These are phyloP conservation scores for Ceraclea dissimilis DNA, from an alignment of 2,888 invertebrate species.

Conservation along the genomic window DNA sequence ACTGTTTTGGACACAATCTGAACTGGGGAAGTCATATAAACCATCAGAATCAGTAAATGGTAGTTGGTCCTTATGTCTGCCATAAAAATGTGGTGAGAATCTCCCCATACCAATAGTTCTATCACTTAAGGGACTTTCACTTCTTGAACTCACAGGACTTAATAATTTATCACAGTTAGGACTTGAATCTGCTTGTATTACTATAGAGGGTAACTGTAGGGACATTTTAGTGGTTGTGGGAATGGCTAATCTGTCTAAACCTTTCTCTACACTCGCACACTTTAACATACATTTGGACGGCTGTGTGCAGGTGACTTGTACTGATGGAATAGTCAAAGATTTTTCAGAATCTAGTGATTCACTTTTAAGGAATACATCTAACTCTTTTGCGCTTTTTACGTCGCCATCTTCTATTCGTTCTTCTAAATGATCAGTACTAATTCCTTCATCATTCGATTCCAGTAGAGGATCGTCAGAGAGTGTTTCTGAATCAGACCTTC, in stretches of 20 bases:
- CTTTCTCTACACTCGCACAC: slow-evolving; percentile 49
- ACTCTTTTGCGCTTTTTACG: slow-evolving; percentile 57
- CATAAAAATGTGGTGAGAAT: slow-evolving; percentile 67
- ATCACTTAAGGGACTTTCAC: slow-evolving; percentile 72
- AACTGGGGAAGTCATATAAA: slow-evolving; percentile 71
- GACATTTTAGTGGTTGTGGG: slow-evolving; percentile 36
- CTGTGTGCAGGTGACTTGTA: slow-evolving; percentile 43
- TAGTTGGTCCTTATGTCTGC: slow-evolving; percentile 52
- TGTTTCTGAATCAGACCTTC: slow-evolving; percentile 67
- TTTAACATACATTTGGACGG: slow-evolving; percentile 50
- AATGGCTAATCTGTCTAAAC: slow-evolving; percentile 42
- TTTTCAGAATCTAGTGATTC: slow-evolving; percentile 36
- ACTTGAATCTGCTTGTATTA: slow-evolving; percentile 45
- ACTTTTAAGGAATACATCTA: slow-evolving; percentile 42
- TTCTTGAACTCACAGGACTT: slow-evolving; percentile 70
- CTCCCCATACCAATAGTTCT: slow-evolving; percentile 55
- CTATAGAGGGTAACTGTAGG: slow-evolving; percentile 54
- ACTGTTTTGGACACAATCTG: slow-evolving; percentile 53
- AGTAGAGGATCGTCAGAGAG: slow-evolving; percentile 62
- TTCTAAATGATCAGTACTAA: slow-evolving; percentile 62
- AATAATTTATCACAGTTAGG: slow-evolving; percentile 48
- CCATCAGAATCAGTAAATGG: slow-evolving; percentile 76
- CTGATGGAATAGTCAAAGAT: slow-evolving; percentile 37
- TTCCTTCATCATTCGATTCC: slow-evolving; percentile 71
- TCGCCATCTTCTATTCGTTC: slow-evolving; percentile 67